Evolutionary conservation across 1,140 invertebrate genomes (phyloP).

Genomic region (Trachymyrmex septentrionalis): DNA sequence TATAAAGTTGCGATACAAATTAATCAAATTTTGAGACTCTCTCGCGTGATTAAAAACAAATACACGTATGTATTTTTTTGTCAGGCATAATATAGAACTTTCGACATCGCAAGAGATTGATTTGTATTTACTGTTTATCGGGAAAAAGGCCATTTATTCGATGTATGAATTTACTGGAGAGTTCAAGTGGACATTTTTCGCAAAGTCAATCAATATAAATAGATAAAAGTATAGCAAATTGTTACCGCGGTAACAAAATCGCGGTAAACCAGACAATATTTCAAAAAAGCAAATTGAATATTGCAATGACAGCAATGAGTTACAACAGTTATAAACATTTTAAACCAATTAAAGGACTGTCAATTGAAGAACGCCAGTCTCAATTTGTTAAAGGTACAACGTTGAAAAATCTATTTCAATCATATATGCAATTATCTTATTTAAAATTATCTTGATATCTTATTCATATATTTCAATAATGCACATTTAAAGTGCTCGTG

Average conservation of each 20-base stretch:
- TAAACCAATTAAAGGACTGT: slow-evolving; percentile 9
- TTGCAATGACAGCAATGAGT: slow-evolving; percentile 2
- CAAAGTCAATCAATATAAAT: slow-evolving; percentile 23
- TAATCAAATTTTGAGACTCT: slow-evolving; percentile 23
- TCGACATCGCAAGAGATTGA: slow-evolving; percentile 14
- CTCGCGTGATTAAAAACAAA: not conserved
- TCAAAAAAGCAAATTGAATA: slow-evolving; percentile 4
- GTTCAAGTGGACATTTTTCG: slow-evolving; percentile 17
- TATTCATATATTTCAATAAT: not conserved
- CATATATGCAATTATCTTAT: not conserved
- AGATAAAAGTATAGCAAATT: slow-evolving; percentile 3
- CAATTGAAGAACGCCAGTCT: not conserved
- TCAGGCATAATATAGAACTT: slow-evolving; percentile 12
- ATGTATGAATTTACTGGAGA: not conserved
- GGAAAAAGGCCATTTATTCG: slow-evolving; percentile 17
- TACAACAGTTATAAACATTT: slow-evolving; percentile 8
- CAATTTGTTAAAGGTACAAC: not conserved
- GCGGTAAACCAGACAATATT: not conserved
- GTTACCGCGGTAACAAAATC: slow-evolving; percentile 8
- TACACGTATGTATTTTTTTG: not conserved
- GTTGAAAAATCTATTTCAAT: not conserved
- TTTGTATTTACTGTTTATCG: slow-evolving; percentile 39
- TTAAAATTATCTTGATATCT: not conserved
- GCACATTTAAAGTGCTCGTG: not conserved
- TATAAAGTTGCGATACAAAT: not conserved